Percentiles rank a stretch among this genome's conserved stretches.
Evolutionary conservation across 2,888 invertebrate species (phyloP).

Genomic region (Philaethria dido): DNA sequence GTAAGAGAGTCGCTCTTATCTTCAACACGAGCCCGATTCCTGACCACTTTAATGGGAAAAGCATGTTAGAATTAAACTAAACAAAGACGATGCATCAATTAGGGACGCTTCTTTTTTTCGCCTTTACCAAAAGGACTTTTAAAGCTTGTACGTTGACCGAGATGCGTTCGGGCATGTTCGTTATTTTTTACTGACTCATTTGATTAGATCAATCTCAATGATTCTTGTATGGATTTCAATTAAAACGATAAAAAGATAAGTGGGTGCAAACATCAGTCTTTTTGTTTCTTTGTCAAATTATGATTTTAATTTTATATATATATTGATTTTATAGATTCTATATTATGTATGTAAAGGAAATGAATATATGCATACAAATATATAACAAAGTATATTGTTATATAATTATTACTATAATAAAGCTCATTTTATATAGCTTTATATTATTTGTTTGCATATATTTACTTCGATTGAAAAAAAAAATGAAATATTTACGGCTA

Average conservation of each 20-base stretch:
- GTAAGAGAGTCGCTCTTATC: conserved; percentile 82
- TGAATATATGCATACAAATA: conserved; percentile 23
- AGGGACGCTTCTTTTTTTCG: conserved; percentile 70
- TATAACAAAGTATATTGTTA: conserved; percentile 11
- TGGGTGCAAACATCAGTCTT: conserved; percentile 64
- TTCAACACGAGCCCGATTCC: conserved; percentile 76
- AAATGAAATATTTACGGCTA: conserved; percentile 8
- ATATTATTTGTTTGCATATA: too few species aligned
- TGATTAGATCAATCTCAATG: conserved; percentile 81
- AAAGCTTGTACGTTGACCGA: conserved; percentile 75
- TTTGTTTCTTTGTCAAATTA: conserved; percentile 44
- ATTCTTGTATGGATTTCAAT: conserved; percentile 79
- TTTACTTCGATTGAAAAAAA: neutral
- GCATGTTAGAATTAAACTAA: conserved; percentile 85
- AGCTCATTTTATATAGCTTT: too few species aligned
- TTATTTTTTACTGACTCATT: conserved; percentile 78
- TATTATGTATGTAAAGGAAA: neutral
- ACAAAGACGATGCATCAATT: conserved; percentile 85
- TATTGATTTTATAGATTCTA: too few species aligned
- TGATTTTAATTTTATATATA: conserved; percentile 1
- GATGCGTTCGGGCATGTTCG: conserved; percentile 68
- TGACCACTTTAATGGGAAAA: conserved; percentile 84
- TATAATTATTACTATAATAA: too few species aligned
- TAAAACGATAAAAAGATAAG: conserved; percentile 74
- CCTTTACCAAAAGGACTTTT: conserved; percentile 74